Evolutionary conservation across 2,797 vertebrate species (phyloP), one percentile per base, ranked within the genome.

Genomic region (Geotrypetes seraphini): DNA sequence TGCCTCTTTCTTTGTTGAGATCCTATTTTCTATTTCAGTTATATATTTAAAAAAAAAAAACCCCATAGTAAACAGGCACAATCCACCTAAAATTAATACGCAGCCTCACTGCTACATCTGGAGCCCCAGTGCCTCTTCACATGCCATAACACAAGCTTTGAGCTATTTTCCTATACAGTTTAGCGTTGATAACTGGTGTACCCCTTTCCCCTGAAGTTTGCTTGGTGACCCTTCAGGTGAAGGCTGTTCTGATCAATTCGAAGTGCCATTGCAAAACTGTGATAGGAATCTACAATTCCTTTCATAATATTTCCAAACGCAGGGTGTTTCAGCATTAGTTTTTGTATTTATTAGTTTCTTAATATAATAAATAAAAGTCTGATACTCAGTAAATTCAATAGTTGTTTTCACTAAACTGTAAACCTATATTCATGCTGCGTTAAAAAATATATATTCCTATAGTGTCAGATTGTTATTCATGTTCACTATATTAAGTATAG

Each of bases 331-430:
- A 44, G 58, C 48, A 66, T 59, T 59, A 57, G 61, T 68, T 50
- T n/a, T 48, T 34, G 48, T 53, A 54, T 60, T 51, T 62, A 45
- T 70, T 77, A 64, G 61, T 56, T n/a, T 56, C 57, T 65, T 59
- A 64, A 55, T 53, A 57, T 59, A 70, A 69, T 64, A 71, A 72
- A 72, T 57, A 68, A 52, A 52, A 59, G 60, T 34, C 42, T 63
- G 59, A 49, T 63, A 67, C 69, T 78, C 18, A n/a, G n/a, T 47
- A 54, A 47, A 56, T 62, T 64, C 69, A 54, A 63, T 63, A 52
- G 58, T 31, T 72, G 58, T 50, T 63, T 47, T 62, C 63, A 62
- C 58, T 59, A 54, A 52, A 51, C n/a, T n/a, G n/a, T n/a, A n/a
- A n/a, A n/a, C n/a, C n/a, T n/a, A n/a, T n/a, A n/a, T n/a, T n/a